phyloP scores from a whole-genome alignment of 1,140 invertebrate genomes.

The Lerema accius region DNA sequence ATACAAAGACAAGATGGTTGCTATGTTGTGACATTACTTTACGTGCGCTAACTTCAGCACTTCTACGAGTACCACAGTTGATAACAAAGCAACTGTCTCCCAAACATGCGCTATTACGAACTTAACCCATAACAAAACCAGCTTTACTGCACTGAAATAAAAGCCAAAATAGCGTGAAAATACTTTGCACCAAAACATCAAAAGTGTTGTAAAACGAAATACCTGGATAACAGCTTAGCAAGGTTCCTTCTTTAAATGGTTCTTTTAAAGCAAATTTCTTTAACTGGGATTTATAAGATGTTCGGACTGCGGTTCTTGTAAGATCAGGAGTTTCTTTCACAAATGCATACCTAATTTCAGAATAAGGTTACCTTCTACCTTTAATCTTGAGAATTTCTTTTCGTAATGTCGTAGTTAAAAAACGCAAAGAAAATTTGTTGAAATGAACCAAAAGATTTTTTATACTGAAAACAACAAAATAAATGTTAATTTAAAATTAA shows the following conservation, averaged over 20 bases:
- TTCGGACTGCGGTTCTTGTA: neutral
- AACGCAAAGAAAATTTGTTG: too few relatives aligned
- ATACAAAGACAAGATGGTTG: conserved; percentile 4
- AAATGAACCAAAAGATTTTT: too few relatives aligned
- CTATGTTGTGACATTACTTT: conserved; percentile 14
- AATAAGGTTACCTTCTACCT: too few relatives aligned
- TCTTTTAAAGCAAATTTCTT: conserved; percentile 18
- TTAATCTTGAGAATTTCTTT: too few relatives aligned
- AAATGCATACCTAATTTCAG: neutral
- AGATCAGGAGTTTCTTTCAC: neutral
- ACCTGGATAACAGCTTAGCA: conserved; percentile 24
- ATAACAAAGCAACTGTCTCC: conserved; percentile 17
- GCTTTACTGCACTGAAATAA: conserved; percentile 1
- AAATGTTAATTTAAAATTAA: too few relatives aligned
- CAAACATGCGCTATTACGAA: conserved; percentile 11
- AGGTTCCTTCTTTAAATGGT: conserved; percentile 1
- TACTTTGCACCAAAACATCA: conserved; percentile 11
- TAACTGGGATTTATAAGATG: conserved; percentile 10
- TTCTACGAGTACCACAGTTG: conserved; percentile 28
- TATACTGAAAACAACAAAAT: too few relatives aligned
- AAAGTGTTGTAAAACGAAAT: conserved; percentile 27
- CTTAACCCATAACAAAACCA: conserved; percentile 13
- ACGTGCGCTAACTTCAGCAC: conserved; percentile 11
- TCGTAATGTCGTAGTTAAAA: too few relatives aligned
- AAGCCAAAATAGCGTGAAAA: neutral